Evolutionary conservation across 2,888 invertebrate species (phyloP).

Genomic region (Operophtera brumata): DNA sequence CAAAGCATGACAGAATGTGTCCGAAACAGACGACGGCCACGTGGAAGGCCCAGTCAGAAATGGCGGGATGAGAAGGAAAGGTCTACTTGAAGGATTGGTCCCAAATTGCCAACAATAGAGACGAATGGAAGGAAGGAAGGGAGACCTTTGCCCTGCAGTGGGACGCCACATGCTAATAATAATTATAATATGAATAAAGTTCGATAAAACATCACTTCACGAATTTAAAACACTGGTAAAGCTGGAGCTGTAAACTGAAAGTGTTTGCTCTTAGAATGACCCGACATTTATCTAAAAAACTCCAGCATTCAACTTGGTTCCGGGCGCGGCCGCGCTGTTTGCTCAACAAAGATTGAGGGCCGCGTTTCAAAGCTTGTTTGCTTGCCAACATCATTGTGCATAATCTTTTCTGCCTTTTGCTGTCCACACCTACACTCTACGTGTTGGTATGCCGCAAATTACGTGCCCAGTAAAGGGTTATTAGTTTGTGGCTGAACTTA

Average conservation of each 20-base stretch:
- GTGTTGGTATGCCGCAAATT: background rate
- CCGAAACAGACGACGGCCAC: too few species aligned
- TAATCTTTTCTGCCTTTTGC: conserved; percentile 62
- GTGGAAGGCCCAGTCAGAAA: too few species aligned
- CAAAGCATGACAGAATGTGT: too few species aligned
- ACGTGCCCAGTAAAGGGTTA: too few species aligned
- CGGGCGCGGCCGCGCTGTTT: conserved; percentile 50
- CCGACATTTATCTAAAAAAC: conserved; percentile 17
- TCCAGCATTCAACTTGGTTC: conserved; percentile 6
- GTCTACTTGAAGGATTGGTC: too few species aligned
- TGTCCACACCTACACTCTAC: background rate
- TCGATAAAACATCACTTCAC: conserved; percentile 6
- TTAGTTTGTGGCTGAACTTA: too few species aligned
- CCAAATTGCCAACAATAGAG: too few species aligned
- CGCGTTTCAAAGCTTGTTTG: conserved; percentile 52
- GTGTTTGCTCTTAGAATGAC: conserved; percentile 12
- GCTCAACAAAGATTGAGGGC: conserved; percentile 56
- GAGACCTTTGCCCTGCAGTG: too few species aligned
- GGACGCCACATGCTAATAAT: background rate
- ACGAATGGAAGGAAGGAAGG: too few species aligned
- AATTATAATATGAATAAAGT: background rate
- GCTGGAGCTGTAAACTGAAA: conserved; percentile 9
- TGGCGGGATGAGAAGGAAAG: too few species aligned
- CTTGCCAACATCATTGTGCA: conserved; percentile 64
- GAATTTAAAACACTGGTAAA: conserved; percentile 1